Evolutionary conservation across 2,888 invertebrate species (phyloP), one percentile per base, ranked within the genome.

Genomic region (Drosophila antonietae): DNA sequence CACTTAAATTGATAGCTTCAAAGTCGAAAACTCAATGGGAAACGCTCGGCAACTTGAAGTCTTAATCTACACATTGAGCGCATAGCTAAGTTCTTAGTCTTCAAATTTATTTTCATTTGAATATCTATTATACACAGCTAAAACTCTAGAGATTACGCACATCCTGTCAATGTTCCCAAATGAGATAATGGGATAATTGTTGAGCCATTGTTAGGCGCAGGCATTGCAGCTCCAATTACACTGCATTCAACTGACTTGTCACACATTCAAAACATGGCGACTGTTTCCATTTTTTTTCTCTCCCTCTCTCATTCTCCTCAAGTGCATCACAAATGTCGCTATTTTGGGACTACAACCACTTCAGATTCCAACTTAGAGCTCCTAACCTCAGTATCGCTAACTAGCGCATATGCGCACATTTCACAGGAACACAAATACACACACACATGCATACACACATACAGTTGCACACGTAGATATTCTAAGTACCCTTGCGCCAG

Each of bases 371-470:
- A 59, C 60, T 80, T 46, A 31, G 61, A 65, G 57, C 62, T 56
- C 35, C 68, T 53, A 61, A 64, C 62, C 67, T 65, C 14, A 37
- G 49, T 84, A 63, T 71, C 80, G 75, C 75, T 87, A 81, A 84
- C 88, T 75, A 83, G 77, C 84, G 76, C 88, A 88, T 90, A 90
- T 88, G 88, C 64, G 89, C 78, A 85, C 85, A 89, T 87, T 89
- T 81, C 47, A 70, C 69, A 67, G 56, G 63, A 33, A 68, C 52
- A 64, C 62, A 60, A n/a, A n/a, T 20, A 20, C 63, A 68, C 41
- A 43, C 35, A 49, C 23, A 68, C 43, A 56, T 47, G 58, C 53
- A 56, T 31, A 57, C 20, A 63, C 37, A 59, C 49, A 35, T 8
- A 61, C 46, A 65, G 47, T 53, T 53, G 31, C 10, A 53, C 59